Evolutionary conservation across 2,797 vertebrate species (phyloP), one percentile per base, ranked within the genome.

Genomic region (Microcaecilia unicolor): DNA sequence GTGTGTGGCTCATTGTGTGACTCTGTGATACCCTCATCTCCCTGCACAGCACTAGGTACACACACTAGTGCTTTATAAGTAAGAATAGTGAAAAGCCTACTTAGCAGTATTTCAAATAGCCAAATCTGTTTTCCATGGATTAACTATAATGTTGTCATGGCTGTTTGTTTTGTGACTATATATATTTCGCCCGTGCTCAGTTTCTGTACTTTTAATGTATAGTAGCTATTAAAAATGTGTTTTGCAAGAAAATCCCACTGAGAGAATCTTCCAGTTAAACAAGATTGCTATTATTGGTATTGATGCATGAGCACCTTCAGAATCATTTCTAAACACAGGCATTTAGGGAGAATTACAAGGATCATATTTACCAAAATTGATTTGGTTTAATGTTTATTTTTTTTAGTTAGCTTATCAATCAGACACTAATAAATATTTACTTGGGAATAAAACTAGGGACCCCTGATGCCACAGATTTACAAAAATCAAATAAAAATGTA

Each of bases 381-480:
- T 52, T 19, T n/a, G n/a, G 1, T 4, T 5, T 27, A 42, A 12
- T 41, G 4, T 44, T 40, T 27, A 10, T 6, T 39, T 41, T n/a
- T 46, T 69, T 64, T 40, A 29, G 28, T 30, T 45, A 39, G 9
- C 28, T 5, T 40, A 7, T 34, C 39, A 3, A n/a, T 39, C 17
- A 34, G 31, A 9, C 37, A 3, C 7, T 31, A 39, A 22, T n/a
- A 10, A 41, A 23, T 33, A 48, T 19, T 42, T 57, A 37, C 4
- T 24, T 37, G 9, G 25, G 24, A 28, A 37, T 34, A 37, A 22
- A 35, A 22, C 25, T 18, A 37, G 8, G 16, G 4, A 4, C 27
- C 43, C 9, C 9, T 23, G 9, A 27, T 40, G 31, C 9, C 8
- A 12, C 7, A 36, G 30, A 18, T 36, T 16, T 21, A 9, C 4